phyloP scores from a whole-genome alignment of 1,140 invertebrate genomes.

The Apis dorsata region DNA sequence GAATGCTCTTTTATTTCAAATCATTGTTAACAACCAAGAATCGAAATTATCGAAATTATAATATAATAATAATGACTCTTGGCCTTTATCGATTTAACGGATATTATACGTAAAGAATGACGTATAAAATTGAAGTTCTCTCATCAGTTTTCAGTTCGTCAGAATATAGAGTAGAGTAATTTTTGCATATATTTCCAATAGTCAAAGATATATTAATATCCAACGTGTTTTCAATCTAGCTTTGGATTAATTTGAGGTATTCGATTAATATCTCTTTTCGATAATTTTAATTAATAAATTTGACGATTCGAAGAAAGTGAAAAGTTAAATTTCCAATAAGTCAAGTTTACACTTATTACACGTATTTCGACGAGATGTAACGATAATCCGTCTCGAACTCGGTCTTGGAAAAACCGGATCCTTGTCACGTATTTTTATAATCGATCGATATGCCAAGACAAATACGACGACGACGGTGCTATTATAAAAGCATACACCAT shows the following conservation, averaged over 20 bases:
- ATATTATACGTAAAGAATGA: not conserved
- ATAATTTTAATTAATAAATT: not conserved
- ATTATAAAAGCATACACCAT: conserved; percentile 54
- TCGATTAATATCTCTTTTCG: no score
- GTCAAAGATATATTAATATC: conserved; percentile 28
- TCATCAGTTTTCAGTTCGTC: conserved; percentile 36
- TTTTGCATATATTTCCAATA: conserved; percentile 49
- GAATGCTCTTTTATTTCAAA: not conserved
- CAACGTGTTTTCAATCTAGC: not conserved
- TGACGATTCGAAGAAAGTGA: not conserved
- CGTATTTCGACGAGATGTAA: not conserved
- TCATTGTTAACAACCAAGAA: not conserved
- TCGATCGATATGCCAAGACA: conserved; percentile 59
- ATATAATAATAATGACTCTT: conserved; percentile 8
- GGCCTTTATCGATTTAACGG: conserved; percentile 58
- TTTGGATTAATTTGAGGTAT: not conserved
- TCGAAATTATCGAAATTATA: not conserved
- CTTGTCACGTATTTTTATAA: conserved; percentile 59
- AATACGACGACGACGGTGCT: conserved; percentile 42
- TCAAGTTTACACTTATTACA: not conserved
- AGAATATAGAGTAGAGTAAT: conserved; percentile 50
- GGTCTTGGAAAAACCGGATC: conserved; percentile 3
- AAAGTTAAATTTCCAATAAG: not conserved
- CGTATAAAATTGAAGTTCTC: not conserved
- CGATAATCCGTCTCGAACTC: not conserved